Conservation (phyloP, 2,888 invertebrate species). For the Synanthedon formicaeformis region DNA sequence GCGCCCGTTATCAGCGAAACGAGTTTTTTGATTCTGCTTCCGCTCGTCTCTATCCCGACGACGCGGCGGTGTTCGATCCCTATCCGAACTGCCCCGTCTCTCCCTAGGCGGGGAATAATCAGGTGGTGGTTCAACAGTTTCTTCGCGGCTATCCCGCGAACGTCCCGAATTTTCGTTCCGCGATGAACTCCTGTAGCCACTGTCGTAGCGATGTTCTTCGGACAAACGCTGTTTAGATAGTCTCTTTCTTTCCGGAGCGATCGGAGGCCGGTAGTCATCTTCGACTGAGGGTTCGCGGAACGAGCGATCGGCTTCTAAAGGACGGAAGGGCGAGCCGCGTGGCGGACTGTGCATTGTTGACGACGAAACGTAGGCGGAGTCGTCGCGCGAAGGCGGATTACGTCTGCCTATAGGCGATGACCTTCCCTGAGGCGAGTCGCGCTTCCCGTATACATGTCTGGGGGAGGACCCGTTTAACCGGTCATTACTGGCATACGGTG, state of each 20-base stretch:
- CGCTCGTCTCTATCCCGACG: slow-evolving; percentile 63
- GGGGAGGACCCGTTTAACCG: slow-evolving; percentile 50
- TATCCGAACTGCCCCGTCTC: slow-evolving; percentile 50
- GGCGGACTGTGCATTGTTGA: slow-evolving; percentile 70
- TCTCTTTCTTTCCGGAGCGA: slow-evolving; percentile 76
- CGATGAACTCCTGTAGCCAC: slow-evolving; percentile 70
- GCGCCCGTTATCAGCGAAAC: slow-evolving; percentile 69
- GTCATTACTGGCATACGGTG: slow-evolving; percentile 54
- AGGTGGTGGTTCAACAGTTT: slow-evolving; percentile 75
- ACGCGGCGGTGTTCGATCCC: slow-evolving; percentile 54
- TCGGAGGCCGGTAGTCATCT: slow-evolving; percentile 67
- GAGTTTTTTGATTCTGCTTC: slow-evolving; percentile 78
- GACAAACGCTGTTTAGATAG: slow-evolving; percentile 66
- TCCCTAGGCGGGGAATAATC: slow-evolving; percentile 77
- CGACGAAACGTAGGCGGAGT: slow-evolving; percentile 69
- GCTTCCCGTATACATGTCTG: slow-evolving; percentile 52
- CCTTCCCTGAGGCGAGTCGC: slow-evolving; percentile 56
- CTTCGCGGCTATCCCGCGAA: slow-evolving; percentile 57
- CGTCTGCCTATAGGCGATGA: slow-evolving; percentile 55
- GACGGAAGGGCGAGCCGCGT: slow-evolving; percentile 63
- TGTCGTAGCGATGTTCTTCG: slow-evolving; percentile 67
- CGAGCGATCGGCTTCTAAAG: slow-evolving; percentile 52
- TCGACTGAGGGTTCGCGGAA: slow-evolving; percentile 65
- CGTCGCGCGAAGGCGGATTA: slow-evolving; percentile 65
- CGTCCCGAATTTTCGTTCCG: slow-evolving; percentile 65